Conservation (phyloP, 2,797 vertebrate genomes). For the Lutra lutra region DNA sequence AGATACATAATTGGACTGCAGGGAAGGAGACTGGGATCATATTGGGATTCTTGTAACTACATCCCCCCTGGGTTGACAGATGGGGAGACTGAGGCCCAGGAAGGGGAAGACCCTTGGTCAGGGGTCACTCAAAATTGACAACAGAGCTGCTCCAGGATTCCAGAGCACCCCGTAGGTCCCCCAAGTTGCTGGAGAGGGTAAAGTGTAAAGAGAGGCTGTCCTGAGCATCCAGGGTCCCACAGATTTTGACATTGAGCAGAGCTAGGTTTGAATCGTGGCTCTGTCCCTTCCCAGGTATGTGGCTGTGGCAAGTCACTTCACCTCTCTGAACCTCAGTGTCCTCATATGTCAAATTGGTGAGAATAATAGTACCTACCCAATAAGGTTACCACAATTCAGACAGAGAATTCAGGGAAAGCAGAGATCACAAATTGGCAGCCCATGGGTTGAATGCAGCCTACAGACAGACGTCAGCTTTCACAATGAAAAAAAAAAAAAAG, state of each 20-base stretch:
- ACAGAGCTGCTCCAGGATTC: background rate
- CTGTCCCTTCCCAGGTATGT: background rate
- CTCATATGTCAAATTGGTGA: background rate
- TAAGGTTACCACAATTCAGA: background rate
- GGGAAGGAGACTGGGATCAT: background rate
- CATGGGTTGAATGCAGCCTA: background rate
- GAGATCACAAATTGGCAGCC: background rate
- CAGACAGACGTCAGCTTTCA: background rate
- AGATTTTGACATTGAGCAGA: background rate
- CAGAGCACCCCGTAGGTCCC: background rate
- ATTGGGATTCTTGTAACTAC: background rate
- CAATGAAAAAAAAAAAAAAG: background rate
- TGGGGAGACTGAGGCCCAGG: background rate
- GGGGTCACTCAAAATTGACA: background rate
- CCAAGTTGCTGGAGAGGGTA: background rate
- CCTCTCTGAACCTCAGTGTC: background rate
- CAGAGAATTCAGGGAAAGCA: background rate
- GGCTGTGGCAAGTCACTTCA: background rate
- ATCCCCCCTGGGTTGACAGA: background rate
- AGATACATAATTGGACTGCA: background rate
- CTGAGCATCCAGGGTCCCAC: background rate
- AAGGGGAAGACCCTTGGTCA: background rate
- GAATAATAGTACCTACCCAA: background rate
- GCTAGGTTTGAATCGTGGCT: background rate
- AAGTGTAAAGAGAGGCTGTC: background rate